Conservation (phyloP, 2,888 invertebrate genomes). For the Callinectes sapidus region DNA sequence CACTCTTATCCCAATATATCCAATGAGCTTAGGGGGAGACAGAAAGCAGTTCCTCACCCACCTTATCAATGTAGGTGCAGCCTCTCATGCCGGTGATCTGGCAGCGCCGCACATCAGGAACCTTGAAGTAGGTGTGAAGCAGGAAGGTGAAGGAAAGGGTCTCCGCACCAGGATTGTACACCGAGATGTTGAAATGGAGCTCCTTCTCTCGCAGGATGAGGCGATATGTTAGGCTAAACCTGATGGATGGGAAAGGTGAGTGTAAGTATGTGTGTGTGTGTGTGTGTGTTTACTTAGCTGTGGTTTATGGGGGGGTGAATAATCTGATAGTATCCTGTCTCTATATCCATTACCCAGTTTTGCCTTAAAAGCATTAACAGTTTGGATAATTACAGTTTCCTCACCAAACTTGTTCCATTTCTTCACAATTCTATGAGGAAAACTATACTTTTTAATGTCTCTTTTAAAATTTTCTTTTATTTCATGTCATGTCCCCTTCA, state of each 20-base stretch:
- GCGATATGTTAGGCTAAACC: conserved; percentile 94
- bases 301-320: too few species aligned
- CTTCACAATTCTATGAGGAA: too few species aligned
- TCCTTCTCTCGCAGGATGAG: conserved; percentile 93
- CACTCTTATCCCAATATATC: too few species aligned
- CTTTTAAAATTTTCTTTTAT: too few species aligned
- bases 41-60: conserved; percentile 75
- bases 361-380: too few species aligned
- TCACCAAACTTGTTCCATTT: too few species aligned
- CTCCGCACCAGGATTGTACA: conserved; percentile 95
- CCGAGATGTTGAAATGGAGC: conserved; percentile 93
- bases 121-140: conserved; percentile 96
- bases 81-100: conserved; percentile 95
- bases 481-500: too few species aligned
- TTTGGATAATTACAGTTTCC: too few species aligned
- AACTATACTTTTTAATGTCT: too few species aligned
- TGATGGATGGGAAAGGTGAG: conserved; percentile 75
- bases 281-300: neutral
- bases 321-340: too few species aligned
- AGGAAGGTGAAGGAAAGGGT: conserved; percentile 93
- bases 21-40: neutral
- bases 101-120: conserved; percentile 91
- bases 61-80: conserved; percentile 92
- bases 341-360: too few species aligned
- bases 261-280: neutral